Base-by-base conservation (phyloP, 2,113 vertebrate species). In the Paedocypris sp. region DNA sequence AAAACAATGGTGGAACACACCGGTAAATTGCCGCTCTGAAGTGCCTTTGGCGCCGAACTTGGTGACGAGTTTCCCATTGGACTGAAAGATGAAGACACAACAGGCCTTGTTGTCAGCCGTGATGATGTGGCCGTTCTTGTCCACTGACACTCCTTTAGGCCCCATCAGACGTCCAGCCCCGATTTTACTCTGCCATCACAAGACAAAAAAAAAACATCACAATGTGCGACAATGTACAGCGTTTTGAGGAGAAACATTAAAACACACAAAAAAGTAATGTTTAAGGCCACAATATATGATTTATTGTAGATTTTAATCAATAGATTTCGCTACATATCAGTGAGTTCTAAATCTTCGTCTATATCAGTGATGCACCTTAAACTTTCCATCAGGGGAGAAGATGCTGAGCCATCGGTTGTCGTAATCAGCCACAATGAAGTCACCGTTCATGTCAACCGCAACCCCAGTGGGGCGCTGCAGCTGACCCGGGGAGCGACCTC, bases 321-420 rank as follows among this genome's bases (percentile, higher is more conserved):
- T n/a, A n/a, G n/a, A n/a, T n/a, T n/a, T n/a, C n/a, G n/a, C n/a
- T n/a, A n/a, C n/a, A n/a, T n/a, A n/a, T n/a, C n/a, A n/a, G n/a
- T n/a, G n/a, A n/a, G n/a, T n/a, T n/a, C n/a, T n/a, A n/a, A n/a
- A n/a, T n/a, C n/a, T n/a, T n/a, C n/a, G n/a, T n/a, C n/a, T 15
- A 12, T 8, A 11, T 31, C 4, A 16, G 50, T 1, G 6, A 43
- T 35, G 85, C 48, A 98, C 94, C 91, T 98, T 98, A 78, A 97
- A 98, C 70, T 98, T 98, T 20, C 94, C 94, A 28, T 98, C 94
- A 0, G 94, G 89, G 1, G 91, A 88, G 80, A 98, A 98, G 73
- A 96, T 91, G 66, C 91, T 97, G 79, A 98, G 90, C 94, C 94
- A 98, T 72, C 91, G 84, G 83, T 98, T 98, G 86, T 97, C 94